Percentiles rank a stretch among this genome's conserved stretches.
phyloP scores from a whole-genome alignment of 2,888 invertebrate genomes.

The Helicoverpa assulta region DNA sequence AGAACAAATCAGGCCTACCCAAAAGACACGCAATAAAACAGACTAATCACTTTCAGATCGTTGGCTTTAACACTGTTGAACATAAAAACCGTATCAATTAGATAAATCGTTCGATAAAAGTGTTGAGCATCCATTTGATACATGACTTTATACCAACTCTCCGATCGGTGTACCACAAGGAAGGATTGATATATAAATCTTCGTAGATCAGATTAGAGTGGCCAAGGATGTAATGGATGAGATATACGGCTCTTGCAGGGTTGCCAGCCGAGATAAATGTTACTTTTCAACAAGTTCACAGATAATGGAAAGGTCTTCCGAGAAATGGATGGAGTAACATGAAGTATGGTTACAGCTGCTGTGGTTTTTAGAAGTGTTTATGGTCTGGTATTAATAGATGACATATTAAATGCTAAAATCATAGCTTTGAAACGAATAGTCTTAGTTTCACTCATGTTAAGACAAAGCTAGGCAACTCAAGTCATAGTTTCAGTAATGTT shows the following conservation, averaged over 20 bases:
- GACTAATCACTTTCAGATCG: slow-evolving; percentile 34
- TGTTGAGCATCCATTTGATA: slow-evolving; percentile 48
- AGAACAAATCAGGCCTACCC: slow-evolving; percentile 12
- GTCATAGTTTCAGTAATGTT: no score
- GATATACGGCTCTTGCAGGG: slow-evolving; percentile 36
- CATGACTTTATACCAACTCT: slow-evolving; percentile 50
- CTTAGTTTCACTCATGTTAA: no score
- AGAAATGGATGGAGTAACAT: neutral
- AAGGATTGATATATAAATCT: slow-evolving; percentile 74
- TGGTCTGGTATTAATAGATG: neutral
- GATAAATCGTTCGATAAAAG: slow-evolving; percentile 44
- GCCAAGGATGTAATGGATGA: slow-evolving; percentile 52
- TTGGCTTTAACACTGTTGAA: slow-evolving; percentile 13
- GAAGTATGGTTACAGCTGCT: neutral
- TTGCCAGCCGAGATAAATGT: slow-evolving; percentile 13
- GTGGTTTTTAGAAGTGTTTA: neutral
- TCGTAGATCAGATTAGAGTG: slow-evolving; percentile 70
- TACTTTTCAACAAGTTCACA: neutral
- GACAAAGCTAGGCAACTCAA: no score
- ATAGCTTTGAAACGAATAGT: no score
- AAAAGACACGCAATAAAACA: slow-evolving; percentile 33
- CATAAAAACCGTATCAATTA: slow-evolving; percentile 26
- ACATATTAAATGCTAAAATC: slow-evolving; percentile 1
- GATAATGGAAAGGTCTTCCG: slow-evolving; percentile 8
- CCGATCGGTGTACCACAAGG: slow-evolving; percentile 59